phyloP scores from a whole-genome alignment of 30 jellyfish, hydroid and myxozoan species.

The Pseudorhiza aurosa region DNA sequence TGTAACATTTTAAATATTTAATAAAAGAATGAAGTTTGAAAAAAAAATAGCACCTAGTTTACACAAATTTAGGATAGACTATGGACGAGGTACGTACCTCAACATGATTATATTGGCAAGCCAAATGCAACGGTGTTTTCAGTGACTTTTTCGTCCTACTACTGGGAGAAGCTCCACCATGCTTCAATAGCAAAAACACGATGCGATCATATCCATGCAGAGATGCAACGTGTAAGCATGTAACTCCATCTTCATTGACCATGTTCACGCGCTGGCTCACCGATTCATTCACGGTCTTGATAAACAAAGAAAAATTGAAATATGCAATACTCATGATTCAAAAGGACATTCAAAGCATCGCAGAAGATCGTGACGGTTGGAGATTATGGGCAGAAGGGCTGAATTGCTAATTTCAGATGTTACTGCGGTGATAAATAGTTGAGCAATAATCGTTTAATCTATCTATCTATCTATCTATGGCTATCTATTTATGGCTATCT shows the following conservation, averaged over 20 bases:
- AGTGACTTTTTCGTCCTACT: conserved; percentile 56
- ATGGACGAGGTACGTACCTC: conserved; percentile 73
- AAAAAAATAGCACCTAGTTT: background rate
- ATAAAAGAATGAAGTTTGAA: too few species aligned
- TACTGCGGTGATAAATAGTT: too few species aligned
- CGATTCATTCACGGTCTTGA: conserved; percentile 42
- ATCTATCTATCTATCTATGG: too few species aligned
- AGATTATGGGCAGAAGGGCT: too few species aligned
- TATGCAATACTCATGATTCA: too few species aligned
- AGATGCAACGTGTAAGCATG: conserved; percentile 85
- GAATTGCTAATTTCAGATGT: too few species aligned
- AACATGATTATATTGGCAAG: conserved; percentile 91
- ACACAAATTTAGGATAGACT: background rate
- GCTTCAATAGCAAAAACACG: conserved; percentile 67
- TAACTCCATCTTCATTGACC: conserved; percentile 90
- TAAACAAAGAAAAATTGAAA: too few species aligned
- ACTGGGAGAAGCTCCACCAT: conserved; percentile 84
- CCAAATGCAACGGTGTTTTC: conserved; percentile 91
- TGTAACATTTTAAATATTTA: too few species aligned
- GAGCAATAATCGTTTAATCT: too few species aligned
- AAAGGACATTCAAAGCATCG: too few species aligned
- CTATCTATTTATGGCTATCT: too few species aligned
- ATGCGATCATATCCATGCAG: conserved; percentile 83
- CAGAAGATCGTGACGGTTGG: too few species aligned
- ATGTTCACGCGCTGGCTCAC: conserved; percentile 69